Percentiles rank a stretch among this genome's conserved stretches.
These are phyloP conservation scores for Jordanella pulchra DNA, from an alignment of 2,797 vertebrate genomes.

Conservation along the genomic window DNA sequence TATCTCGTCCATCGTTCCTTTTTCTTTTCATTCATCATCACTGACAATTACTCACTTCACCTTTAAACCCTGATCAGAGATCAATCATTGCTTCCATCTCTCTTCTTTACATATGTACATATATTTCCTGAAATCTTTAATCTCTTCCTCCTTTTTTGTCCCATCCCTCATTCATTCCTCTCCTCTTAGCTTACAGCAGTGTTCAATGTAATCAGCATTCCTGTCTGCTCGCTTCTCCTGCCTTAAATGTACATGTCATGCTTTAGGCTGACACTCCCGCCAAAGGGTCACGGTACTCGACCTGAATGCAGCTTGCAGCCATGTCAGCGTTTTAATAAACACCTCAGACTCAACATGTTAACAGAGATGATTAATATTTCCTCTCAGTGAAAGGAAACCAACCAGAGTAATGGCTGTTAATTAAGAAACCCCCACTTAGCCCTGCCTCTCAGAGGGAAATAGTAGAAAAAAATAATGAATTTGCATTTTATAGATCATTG, in stretches of 20 bases:
- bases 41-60: slow-evolving; percentile 20
- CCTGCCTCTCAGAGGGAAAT: neutral
- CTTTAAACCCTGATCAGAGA: neutral
- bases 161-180: neutral
- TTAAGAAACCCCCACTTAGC: neutral
- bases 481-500: too few relatives aligned
- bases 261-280: neutral
- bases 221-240: neutral
- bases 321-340: slow-evolving; percentile 18
- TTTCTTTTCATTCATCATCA: slow-evolving; percentile 6
- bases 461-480: neutral
- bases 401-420: neutral
- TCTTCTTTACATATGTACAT: neutral
- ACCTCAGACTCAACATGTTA: slow-evolving; percentile 10
- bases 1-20: slow-evolving; percentile 12
- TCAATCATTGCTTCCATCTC: neutral
- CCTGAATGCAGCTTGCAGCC: neutral
- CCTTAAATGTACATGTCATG: neutral
- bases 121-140: neutral
- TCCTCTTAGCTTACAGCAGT: neutral
- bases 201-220: slow-evolving; percentile 23
- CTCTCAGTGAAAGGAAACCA: neutral
- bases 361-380: neutral
- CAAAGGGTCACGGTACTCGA: slow-evolving; percentile 5
- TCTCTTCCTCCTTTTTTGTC: neutral